phyloP scores from a whole-genome alignment of 2,797 vertebrate species.

The Dicrostonyx torquatus region DNA sequence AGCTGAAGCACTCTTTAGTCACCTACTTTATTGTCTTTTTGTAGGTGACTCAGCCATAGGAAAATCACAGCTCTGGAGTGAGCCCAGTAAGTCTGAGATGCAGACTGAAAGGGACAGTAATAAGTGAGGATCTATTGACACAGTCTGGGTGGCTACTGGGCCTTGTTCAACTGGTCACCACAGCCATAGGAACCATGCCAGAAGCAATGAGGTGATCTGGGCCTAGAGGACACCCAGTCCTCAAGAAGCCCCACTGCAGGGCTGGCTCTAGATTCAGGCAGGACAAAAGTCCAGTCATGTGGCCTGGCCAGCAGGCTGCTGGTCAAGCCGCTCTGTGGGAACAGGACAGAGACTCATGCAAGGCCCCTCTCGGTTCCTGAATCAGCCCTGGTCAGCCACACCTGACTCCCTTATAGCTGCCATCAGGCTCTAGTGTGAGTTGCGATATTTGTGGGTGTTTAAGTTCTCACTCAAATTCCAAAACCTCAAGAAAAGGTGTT shows the following conservation, averaged over 20 bases:
- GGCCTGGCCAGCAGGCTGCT: not conserved
- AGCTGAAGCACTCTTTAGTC: not conserved
- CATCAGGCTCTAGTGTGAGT: not conserved
- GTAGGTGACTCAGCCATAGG: constrained; percentile 57
- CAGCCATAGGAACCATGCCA: not conserved
- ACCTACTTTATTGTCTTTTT: constrained; percentile 28
- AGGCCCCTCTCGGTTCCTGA: fast-evolving
- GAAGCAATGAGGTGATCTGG: not conserved
- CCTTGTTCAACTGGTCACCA: not conserved
- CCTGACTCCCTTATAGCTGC: not conserved
- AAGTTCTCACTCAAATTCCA: not conserved
- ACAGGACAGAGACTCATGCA: not conserved
- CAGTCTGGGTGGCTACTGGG: not conserved
- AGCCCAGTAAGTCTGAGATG: not conserved
- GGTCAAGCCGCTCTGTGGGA: not conserved
- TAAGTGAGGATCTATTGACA: not conserved
- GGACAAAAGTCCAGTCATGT: not conserved
- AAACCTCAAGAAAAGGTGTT: not conserved
- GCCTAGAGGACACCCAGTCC: not conserved
- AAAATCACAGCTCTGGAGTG: constrained; percentile 67
- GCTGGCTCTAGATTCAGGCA: not conserved
- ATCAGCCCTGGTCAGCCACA: not conserved
- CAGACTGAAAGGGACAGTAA: not conserved
- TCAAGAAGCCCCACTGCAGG: not conserved
- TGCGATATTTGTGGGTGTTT: not conserved